Evolutionary conservation across 2,888 invertebrate species (phyloP).

Genomic region (Calameuta idolon): DNA sequence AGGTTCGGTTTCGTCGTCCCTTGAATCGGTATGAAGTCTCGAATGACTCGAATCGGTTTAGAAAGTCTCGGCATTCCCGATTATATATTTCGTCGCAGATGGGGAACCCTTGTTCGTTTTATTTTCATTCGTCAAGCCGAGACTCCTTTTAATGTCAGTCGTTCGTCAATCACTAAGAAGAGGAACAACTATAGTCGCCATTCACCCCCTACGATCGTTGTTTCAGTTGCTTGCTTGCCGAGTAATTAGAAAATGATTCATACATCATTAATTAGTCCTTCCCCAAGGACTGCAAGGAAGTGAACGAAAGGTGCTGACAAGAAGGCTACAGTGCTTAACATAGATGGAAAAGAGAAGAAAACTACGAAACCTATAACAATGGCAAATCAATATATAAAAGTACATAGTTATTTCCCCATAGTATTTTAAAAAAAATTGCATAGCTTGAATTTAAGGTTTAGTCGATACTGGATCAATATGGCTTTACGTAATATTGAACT

Average conservation of each 20-base stretch:
- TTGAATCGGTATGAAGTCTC: slow-evolving; percentile 16
- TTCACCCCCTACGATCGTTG: not conserved
- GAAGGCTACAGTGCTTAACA: not conserved
- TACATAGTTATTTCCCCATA: not conserved
- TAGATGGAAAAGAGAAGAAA: not conserved
- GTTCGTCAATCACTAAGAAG: slow-evolving; percentile 34
- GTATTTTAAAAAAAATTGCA: not conserved
- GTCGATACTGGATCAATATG: not conserved
- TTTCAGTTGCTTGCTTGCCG: not conserved
- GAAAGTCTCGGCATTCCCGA: slow-evolving; percentile 5
- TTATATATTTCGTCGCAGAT: not conserved
- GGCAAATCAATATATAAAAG: not conserved
- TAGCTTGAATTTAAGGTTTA: not conserved
- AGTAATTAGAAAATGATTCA: not conserved
- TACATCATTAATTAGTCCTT: not conserved
- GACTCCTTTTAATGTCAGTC: slow-evolving; percentile 29
- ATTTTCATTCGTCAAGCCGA: slow-evolving; percentile 13
- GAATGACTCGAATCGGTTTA: not conserved
- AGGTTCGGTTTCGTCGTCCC: not conserved
- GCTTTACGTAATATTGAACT: not conserved
- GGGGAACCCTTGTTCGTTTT: slow-evolving; percentile 15
- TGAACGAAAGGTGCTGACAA: not conserved
- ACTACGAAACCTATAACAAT: no score
- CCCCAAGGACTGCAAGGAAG: not conserved
- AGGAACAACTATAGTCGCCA: not conserved